Base-by-base conservation (phyloP, 2,113 vertebrate species). In the Platichthys flesus region DNA sequence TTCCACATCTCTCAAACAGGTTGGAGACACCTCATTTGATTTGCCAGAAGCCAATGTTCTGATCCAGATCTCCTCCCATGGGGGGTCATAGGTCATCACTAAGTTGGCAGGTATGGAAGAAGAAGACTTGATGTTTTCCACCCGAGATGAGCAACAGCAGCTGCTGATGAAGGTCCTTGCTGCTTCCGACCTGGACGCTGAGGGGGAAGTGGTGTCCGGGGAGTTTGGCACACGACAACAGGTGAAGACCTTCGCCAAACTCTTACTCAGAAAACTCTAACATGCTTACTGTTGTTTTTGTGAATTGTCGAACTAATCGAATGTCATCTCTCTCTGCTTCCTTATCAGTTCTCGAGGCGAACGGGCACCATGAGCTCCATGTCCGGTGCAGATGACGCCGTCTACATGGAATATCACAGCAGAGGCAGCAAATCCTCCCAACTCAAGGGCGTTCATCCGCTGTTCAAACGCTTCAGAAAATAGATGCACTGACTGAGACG, bases 41-140 rank as follows among this genome's bases (percentile, higher is more conserved):
- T n/a, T n/a, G n/a, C n/a, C n/a, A n/a, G n/a, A n/a, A n/a, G n/a
- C n/a, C n/a, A n/a, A n/a, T n/a, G n/a, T n/a, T n/a, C n/a, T n/a
- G n/a, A n/a, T n/a, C n/a, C n/a, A n/a, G n/a, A n/a, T n/a, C n/a
- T n/a, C n/a, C n/a, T n/a, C n/a, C n/a, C n/a, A n/a, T n/a, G n/a
- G n/a, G n/a, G n/a, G n/a, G n/a, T n/a, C n/a, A n/a, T n/a, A n/a
- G n/a, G n/a, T n/a, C n/a, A n/a, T 99, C 90, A 99, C 98, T 28
- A 98, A 98, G 85, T 92, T 99, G 74, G 96, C 97, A 2, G 97
- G 98, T 51, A 97, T 99, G 98, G 98, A 99, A 18, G 97, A 99
- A 24, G 98, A 97, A 64, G 95, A 98, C 6, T 82, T 99, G 85
- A 95, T 97, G 23, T 99, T 99, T 90, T 96, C 96, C 65, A 90